Evolutionary conservation across 2,888 invertebrate species (phyloP).

Genomic region (Tipula helvola): DNA sequence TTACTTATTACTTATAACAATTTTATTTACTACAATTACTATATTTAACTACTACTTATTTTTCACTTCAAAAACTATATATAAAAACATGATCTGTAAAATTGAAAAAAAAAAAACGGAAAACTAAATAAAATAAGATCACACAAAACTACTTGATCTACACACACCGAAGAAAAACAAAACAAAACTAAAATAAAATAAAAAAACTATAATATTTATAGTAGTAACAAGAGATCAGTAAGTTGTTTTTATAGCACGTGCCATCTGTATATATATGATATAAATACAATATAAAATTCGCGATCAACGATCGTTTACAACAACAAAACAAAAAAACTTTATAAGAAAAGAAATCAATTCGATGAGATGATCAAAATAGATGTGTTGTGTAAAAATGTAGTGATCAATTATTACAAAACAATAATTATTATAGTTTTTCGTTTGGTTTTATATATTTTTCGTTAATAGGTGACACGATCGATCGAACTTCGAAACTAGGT

Average conservation of each 20-base stretch:
- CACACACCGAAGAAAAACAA: neutral
- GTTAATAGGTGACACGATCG: neutral
- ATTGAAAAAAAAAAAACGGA: neutral
- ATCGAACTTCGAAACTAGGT: neutral
- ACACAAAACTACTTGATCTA: neutral
- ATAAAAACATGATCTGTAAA: neutral
- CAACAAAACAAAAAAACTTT: neutral
- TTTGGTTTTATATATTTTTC: neutral
- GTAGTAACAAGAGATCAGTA: conserved; percentile 4
- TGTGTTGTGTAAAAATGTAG: neutral
- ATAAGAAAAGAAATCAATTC: neutral
- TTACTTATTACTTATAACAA: neutral
- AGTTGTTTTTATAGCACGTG: neutral
- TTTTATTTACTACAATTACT: neutral
- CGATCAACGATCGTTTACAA: neutral
- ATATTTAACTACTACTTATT: neutral
- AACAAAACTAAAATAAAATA: neutral
- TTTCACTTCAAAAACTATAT: neutral
- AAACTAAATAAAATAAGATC: neutral
- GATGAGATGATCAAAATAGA: neutral
- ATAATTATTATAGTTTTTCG: neutral
- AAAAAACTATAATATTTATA: neutral
- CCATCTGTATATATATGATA: neutral
- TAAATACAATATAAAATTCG: neutral
- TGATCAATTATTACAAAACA: neutral